Evolutionary conservation across 2,888 invertebrate species (phyloP).

Genomic region (Zygothrica quintamaculata): DNA sequence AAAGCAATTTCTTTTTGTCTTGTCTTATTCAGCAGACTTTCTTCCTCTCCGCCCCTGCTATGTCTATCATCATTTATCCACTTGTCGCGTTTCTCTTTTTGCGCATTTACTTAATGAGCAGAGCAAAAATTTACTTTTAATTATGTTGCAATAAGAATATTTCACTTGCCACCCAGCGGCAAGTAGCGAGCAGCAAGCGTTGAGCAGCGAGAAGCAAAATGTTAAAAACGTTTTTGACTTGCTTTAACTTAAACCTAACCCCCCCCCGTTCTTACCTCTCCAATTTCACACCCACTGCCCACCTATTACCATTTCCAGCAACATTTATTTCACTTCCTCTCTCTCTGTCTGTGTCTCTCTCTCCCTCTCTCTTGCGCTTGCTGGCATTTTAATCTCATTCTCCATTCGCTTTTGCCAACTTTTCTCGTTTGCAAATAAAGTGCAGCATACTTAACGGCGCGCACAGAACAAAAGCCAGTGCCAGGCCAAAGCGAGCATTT

Average conservation of each 20-base stretch:
- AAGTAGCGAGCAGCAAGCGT: conserved; percentile 1
- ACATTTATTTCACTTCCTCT: background rate
- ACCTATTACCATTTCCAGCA: too few species aligned
- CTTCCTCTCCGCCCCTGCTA: background rate
- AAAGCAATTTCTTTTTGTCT: too few species aligned
- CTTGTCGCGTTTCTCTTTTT: conserved; percentile 32
- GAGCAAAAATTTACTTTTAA: conserved; percentile 58
- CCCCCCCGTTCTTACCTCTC: background rate
- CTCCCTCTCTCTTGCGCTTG: conserved; percentile 1
- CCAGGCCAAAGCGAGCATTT: conserved; percentile 55
- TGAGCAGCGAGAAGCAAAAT: conserved; percentile 22
- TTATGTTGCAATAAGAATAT: conserved; percentile 65
- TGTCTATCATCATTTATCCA: background rate
- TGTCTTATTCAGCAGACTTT: background rate
- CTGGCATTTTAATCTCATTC: background rate
- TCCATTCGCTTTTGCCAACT: conserved; percentile 27
- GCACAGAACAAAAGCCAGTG: conserved; percentile 51
- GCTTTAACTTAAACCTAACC: too few species aligned
- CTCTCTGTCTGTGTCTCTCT: background rate
- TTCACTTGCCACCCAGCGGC: conserved; percentile 26
- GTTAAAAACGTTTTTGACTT: conserved; percentile 27
- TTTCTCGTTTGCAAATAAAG: conserved; percentile 58
- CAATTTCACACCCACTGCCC: background rate
- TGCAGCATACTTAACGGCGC: conserved; percentile 61
- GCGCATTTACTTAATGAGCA: conserved; percentile 67